A percentile compares a stretch with the other conserved stretches of the same genome.
These are phyloP conservation scores for Bombus confusus DNA, from an alignment of 1,140 invertebrate genomes.

Conservation along the genomic window DNA sequence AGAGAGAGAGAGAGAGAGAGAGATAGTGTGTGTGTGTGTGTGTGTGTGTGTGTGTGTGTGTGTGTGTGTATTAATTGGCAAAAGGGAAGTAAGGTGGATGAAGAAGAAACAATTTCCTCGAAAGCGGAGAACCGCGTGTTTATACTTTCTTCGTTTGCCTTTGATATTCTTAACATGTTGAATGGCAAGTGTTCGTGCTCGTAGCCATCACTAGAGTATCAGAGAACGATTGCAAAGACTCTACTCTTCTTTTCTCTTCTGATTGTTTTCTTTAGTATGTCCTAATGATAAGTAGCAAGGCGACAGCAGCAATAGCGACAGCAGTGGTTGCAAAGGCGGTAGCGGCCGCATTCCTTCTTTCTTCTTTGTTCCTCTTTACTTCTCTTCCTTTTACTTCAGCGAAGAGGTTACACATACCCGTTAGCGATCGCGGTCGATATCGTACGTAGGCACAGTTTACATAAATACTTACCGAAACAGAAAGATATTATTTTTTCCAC, in stretches of 20 bases:
- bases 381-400: constrained; percentile 43
- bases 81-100: neutral
- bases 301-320: constrained; percentile 66
- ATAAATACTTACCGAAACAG: neutral
- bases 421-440: constrained; percentile 19
- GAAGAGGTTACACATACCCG: constrained; percentile 38
- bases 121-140: neutral
- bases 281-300: constrained; percentile 42
- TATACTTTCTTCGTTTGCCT: constrained; percentile 22
- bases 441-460: neutral
- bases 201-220: constrained; percentile 56
- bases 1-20: too few species aligned
- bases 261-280: constrained; percentile 36
- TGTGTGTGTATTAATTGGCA: neutral
- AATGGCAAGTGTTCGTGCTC: constrained; percentile 25
- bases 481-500: neutral
- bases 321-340: constrained; percentile 47
- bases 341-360: constrained; percentile 79
- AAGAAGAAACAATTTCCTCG: constrained; percentile 16
- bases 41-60: neutral
- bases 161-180: neutral
- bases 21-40: neutral
- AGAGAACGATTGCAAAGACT: constrained; percentile 1
- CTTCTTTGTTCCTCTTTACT: constrained; percentile 66
- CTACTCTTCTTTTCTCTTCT: constrained; percentile 30